Evolutionary conservation across 2,797 vertebrate species (phyloP).

Genomic region (Notoglanidium macrostoma): DNA sequence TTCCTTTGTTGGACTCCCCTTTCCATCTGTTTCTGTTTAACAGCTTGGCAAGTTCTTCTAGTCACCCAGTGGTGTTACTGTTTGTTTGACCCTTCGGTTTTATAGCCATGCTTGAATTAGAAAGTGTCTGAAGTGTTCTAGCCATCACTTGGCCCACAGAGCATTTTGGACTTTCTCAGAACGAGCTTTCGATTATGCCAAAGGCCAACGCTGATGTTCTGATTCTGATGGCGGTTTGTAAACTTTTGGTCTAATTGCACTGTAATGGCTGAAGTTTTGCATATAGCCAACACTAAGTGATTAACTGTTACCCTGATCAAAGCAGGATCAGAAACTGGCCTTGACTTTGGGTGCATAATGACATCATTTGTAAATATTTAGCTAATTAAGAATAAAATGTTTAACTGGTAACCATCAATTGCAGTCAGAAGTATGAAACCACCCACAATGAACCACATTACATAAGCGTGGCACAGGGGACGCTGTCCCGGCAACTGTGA

Average conservation of each 20-base stretch:
- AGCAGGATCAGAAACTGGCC: slow-evolving; percentile 18
- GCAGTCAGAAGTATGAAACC: slow-evolving; percentile 32
- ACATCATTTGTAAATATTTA: slow-evolving; percentile 46
- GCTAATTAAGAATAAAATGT: slow-evolving; percentile 36
- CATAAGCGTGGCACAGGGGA: slow-evolving; percentile 39
- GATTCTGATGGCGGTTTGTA: slow-evolving; percentile 7
- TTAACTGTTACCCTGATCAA: slow-evolving; percentile 26
- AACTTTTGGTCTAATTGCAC: slow-evolving; percentile 22
- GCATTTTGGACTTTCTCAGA: slow-evolving; percentile 16
- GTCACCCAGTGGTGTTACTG: slow-evolving; percentile 52
- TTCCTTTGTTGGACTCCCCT: slow-evolving; percentile 40
- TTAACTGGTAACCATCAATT: slow-evolving; percentile 37
- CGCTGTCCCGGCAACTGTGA: slow-evolving; percentile 16
- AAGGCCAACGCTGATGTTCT: slow-evolving; percentile 3
- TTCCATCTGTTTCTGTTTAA: slow-evolving; percentile 53
- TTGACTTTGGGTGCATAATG: not conserved
- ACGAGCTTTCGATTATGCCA: not conserved
- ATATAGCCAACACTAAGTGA: slow-evolving; percentile 30
- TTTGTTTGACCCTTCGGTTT: slow-evolving; percentile 54
- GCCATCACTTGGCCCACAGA: slow-evolving; percentile 30
- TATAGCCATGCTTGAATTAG: slow-evolving; percentile 52
- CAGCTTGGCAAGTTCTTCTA: slow-evolving; percentile 46
- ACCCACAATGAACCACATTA: slow-evolving; percentile 33
- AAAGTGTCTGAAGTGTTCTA: slow-evolving; percentile 25
- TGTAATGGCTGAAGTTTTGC: slow-evolving; percentile 8